Base-by-base conservation (phyloP, 2,888 invertebrate species). In the Sinopyrophorus schimmeli region DNA sequence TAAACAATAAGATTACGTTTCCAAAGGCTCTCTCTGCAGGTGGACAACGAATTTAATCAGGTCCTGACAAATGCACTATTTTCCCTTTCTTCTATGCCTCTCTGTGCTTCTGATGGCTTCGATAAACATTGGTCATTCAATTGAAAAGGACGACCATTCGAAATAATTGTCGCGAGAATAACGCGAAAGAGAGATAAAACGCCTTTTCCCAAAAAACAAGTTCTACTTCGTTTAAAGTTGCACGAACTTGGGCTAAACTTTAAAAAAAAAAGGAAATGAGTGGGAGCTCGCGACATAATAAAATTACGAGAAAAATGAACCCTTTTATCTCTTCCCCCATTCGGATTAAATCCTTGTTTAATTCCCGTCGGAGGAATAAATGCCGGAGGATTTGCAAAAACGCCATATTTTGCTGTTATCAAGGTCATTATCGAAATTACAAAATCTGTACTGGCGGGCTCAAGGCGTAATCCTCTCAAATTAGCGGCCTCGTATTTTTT, bases 391-490 rank as follows among this genome's bases (percentile, higher is more conserved):
- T 71, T 70, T 70, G 64, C 66, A 70, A 71, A 71, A 70, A 71
- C 66, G 68, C 70, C 69, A 71, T 71, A 71, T 71, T 71, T 70
- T 57, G 68, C 68, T 48, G 69, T 70, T 71, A 71, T 71, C 70
- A 71, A 70, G 69, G 70, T 71, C 70, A 71, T 71, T 71, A 71
- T 71, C 71, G 67, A 67, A 70, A 70, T 70, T 69, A 68, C 67
- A 48, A 51, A 47, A 51, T 51, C 51, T 48, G 53, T 41, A 44
- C 44, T 44, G 21, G 24, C 37, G 35, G 41, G 43, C 41, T 48
- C 47, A 39, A 42, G 18, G 28, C 43, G 34, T 53, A 53, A 53
- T 53, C 53, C 47, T 20, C 43, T 12, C 39, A 48, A 44, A 53
- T 53, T 53, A 53, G 48, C 35, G 35, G 18, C 37, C 24, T 16